Conservation (phyloP, 2,797 vertebrate species). For the Poecile montanus region DNA sequence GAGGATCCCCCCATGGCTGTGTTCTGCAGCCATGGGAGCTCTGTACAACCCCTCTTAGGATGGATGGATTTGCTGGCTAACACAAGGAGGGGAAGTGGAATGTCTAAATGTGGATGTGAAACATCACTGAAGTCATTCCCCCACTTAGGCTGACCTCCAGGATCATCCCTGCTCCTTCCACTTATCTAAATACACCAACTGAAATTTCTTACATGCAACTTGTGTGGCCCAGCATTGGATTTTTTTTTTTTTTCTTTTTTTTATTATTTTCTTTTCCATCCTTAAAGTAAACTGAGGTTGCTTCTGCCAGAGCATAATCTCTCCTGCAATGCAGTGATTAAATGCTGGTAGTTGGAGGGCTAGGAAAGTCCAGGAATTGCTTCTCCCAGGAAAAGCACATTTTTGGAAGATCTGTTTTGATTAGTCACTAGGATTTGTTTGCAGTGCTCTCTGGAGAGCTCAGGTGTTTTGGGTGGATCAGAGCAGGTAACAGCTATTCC, state of each 20-base stretch:
- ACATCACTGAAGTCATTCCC: neutral
- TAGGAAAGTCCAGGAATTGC: conserved; percentile 15
- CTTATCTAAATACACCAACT: conserved; percentile 24
- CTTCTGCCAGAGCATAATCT: conserved; percentile 25
- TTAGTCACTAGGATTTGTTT: conserved; percentile 39
- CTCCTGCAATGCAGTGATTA: conserved; percentile 33
- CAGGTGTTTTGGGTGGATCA: conserved; percentile 21
- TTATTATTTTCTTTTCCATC: neutral
- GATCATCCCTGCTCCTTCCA: conserved; percentile 24
- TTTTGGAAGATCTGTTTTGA: conserved; percentile 42
- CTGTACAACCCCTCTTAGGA: neutral
- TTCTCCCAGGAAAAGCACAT: neutral
- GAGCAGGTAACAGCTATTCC: neutral
- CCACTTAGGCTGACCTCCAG: neutral
- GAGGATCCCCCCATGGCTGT: neutral
- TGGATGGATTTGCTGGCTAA: neutral
- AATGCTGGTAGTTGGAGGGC: conserved; percentile 18
- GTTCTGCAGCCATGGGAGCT: neutral
- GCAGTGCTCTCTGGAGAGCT: neutral
- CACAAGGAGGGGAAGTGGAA: neutral
- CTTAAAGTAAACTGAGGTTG: conserved; percentile 58
- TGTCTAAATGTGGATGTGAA: conserved; percentile 9
- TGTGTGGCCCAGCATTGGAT: conserved; percentile 63
- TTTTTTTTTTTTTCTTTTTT: neutral
- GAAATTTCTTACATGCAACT: conserved; percentile 45